A percentile compares a stretch with the other conserved stretches of the same genome.
Conservation (phyloP, 1,140 invertebrate genomes). For the Temnothorax longispinosus region DNA sequence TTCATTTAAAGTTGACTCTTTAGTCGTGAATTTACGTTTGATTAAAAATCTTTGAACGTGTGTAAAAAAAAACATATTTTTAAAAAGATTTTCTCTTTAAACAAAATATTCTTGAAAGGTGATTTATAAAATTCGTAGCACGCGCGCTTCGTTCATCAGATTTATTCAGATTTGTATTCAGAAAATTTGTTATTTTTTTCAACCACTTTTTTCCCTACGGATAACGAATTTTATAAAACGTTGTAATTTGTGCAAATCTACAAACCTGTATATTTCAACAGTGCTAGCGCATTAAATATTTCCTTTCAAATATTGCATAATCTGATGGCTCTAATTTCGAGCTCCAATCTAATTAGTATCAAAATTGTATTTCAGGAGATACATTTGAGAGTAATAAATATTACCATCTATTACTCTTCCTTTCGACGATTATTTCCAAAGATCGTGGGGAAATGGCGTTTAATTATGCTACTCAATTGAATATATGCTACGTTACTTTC, state of each 20-base stretch:
- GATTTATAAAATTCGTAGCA: background rate
- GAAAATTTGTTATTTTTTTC: background rate
- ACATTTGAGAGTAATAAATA: background rate
- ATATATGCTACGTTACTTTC: background rate
- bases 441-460: background rate
- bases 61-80: background rate
- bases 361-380: background rate
- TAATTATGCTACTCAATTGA: background rate
- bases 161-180: background rate
- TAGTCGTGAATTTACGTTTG: background rate
- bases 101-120: background rate
- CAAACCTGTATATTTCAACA: background rate
- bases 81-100: background rate
- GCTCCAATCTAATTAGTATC: background rate
- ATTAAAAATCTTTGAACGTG: background rate
- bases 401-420: background rate
- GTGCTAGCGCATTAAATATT: background rate
- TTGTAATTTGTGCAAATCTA: background rate
- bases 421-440: background rate
- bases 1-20: constrained; percentile 4
- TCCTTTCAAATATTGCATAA: background rate
- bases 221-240: background rate
- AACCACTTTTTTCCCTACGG: background rate
- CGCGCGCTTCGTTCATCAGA: background rate
- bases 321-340: background rate